These are phyloP conservation scores for Brachionus sp. DNA, from an alignment of 1,140 invertebrate species.

Conservation along the genomic window DNA sequence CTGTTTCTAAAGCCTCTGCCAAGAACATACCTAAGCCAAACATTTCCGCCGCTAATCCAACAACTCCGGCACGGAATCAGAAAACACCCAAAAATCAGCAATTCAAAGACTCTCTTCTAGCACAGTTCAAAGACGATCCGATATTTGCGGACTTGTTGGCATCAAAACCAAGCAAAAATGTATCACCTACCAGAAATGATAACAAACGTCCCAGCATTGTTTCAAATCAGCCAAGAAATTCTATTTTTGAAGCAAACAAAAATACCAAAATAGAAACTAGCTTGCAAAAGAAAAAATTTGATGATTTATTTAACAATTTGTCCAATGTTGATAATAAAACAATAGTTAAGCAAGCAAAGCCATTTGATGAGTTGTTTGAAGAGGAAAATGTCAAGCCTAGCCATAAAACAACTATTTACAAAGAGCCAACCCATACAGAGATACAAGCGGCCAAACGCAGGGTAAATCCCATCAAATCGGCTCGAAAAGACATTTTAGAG, in stretches of 20 bases:
- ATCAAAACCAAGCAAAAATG: neutral
- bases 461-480: conserved; percentile 19
- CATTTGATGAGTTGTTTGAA: conserved; percentile 32
- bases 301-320: conserved; percentile 35
- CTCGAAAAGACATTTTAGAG: conserved; percentile 7
- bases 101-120: conserved; percentile 33
- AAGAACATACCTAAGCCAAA: conserved; percentile 38
- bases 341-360: neutral
- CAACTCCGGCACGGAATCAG: neutral
- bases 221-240: neutral
- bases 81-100: neutral
- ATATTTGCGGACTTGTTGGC: conserved; percentile 7
- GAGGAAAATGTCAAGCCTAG: neutral
- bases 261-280: conserved; percentile 4
- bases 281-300: conserved; percentile 45
- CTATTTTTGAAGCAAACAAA: conserved; percentile 7
- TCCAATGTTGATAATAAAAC: neutral
- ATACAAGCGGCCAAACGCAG: neutral
- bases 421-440: neutral
- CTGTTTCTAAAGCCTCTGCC: neutral
- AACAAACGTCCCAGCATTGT: neutral
- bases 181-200: neutral
- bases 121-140: conserved; percentile 44
- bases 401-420: neutral
- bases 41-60: neutral